These are phyloP conservation scores for Tolmerus cingulatus DNA, from an alignment of 2,888 invertebrate genomes.

Conservation along the genomic window DNA sequence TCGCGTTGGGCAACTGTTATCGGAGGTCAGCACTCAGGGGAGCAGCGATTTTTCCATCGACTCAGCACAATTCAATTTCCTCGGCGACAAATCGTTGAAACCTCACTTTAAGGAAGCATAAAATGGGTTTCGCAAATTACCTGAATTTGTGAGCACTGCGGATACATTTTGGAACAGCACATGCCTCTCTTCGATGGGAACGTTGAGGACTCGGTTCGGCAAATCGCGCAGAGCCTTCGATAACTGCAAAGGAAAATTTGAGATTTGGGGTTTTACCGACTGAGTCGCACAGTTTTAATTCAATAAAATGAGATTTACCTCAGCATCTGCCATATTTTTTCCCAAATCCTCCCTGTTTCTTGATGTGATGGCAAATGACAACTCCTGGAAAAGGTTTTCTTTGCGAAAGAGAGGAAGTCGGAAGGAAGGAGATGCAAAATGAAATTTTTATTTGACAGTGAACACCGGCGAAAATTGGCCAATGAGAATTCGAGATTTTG, in stretches of 20 bases:
- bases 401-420: not conserved
- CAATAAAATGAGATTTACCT: conserved; percentile 50
- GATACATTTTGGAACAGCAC: conserved; percentile 58
- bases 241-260: conserved; percentile 56
- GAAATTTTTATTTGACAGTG: not conserved
- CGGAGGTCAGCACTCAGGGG: not conserved
- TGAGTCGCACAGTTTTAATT: conserved; percentile 15
- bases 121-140: conserved; percentile 63
- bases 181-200: conserved; percentile 57
- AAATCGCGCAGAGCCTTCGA: conserved; percentile 61
- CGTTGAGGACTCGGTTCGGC: conserved; percentile 59
- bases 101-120: not conserved
- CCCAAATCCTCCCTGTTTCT: conserved; percentile 22
- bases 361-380: conserved; percentile 47
- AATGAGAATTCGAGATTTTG: not conserved
- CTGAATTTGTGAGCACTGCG: conserved; percentile 74
- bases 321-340: conserved; percentile 54
- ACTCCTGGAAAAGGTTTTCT: conserved; percentile 47
- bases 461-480: conserved; percentile 6
- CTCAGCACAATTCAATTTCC: not conserved
- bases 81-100: no score
- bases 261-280: conserved; percentile 1
- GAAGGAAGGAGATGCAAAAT: not conserved
- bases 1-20: not conserved
- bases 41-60: not conserved